Conservation (phyloP, 2,797 vertebrate genomes). For the Sylvilagus floridanus region DNA sequence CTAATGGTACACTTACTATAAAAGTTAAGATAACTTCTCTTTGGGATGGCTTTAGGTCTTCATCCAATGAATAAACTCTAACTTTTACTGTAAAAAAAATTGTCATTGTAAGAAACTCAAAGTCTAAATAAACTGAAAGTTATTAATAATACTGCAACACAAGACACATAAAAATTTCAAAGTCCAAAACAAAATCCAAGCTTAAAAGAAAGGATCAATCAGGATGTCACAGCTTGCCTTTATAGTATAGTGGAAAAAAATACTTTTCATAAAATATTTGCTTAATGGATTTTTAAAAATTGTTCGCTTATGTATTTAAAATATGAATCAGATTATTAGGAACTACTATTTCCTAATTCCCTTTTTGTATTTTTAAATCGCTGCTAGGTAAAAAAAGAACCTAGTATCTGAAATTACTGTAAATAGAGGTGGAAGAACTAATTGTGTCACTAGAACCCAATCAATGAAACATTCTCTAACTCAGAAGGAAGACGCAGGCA, state of each 20-base stretch:
- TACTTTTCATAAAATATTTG: conserved; percentile 12
- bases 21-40: conserved; percentile 91
- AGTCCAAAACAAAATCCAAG: neutral
- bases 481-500: neutral
- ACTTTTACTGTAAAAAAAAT: conserved; percentile 90
- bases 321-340: neutral
- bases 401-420: neutral
- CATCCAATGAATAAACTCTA: conserved; percentile 92
- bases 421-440: neutral
- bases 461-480: neutral
- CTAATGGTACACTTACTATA: conserved; percentile 86
- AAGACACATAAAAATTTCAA: neutral
- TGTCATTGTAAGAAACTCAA: conserved; percentile 46
- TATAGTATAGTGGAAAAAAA: neutral
- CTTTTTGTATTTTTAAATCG: neutral
- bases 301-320: neutral
- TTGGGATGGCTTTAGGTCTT: conserved; percentile 90
- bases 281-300: neutral
- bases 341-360: neutral
- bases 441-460: neutral
- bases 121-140: neutral
- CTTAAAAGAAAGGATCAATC: neutral
- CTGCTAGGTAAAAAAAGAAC: neutral
- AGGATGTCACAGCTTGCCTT: neutral
- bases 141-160: neutral